Evolutionary conservation across 2,113 vertebrate genomes (phyloP), one percentile per base, ranked within the genome.

Genomic region (Willisornis vidua): DNA sequence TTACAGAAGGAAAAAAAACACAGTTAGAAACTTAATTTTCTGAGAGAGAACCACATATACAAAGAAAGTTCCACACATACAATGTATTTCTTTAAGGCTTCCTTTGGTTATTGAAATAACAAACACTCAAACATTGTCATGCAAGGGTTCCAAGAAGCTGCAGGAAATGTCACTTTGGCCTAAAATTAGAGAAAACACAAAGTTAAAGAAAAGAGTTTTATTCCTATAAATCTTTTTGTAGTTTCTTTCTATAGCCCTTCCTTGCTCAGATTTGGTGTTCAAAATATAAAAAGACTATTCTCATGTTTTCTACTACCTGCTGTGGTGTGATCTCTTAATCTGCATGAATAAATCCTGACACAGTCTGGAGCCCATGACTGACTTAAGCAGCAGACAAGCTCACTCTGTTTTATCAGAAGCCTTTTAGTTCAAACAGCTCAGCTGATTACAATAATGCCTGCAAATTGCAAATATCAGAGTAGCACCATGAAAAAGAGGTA

Each of bases 291-390:
- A 66, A 61, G 19, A 66, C 58, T 65, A 41, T 78, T 87, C 73
- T 45, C 70, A 22, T 72, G 41, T 49, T 78, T 54, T 63, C 65
- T 72, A 31, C 39, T 37, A 75, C 73, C 28, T 1, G 0, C 57
- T 63, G 33, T 46, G 35, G 17, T 54, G 73, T 4, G 2, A 52
- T 72, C 26, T 89, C 80, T 81, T 85, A 55, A 96, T 87, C 81
- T 89, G 35, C 61, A 52, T 84, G 10, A 92, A 85, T 81, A 74
- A 84, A 94, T 63, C 45, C 48, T 74, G 57, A 87, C 58, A 57
- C 39, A 63, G 31, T 86, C 71, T 89, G 57, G 17, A 89, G 35
- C 29, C 77, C 52, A 45, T 3, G 1, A 35, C 73, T 63, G 39
- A 49, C 45, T 88, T 74, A 49, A 87, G 62, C 48, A 91, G 73